Percentiles rank a stretch among this genome's conserved stretches.
These are phyloP conservation scores for Odobenus rosmarus DNA, from an alignment of 2,113 vertebrate species.

Conservation along the genomic window DNA sequence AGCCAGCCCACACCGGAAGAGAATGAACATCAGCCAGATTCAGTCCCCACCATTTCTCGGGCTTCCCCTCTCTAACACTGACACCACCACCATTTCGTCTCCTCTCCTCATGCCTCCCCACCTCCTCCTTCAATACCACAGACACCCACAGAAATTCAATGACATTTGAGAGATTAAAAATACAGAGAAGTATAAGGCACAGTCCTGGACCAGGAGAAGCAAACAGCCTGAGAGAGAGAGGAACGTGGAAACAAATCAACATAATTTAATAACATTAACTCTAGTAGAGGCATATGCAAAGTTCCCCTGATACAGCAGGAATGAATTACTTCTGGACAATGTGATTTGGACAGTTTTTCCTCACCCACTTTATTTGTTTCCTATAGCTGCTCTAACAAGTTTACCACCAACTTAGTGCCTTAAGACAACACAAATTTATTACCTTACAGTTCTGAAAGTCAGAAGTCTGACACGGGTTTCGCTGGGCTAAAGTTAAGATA, in stretches of 20 bases:
- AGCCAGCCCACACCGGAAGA: neutral
- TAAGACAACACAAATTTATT: neutral
- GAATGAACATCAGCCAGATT: neutral
- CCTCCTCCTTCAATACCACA: neutral
- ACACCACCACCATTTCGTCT: neutral
- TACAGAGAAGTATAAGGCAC: neutral
- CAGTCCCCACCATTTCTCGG: neutral
- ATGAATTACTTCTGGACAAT: neutral
- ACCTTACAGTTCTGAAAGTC: neutral
- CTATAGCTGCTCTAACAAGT: neutral
- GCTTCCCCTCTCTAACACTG: neutral
- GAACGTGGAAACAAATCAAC: neutral
- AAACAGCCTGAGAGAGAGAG: neutral
- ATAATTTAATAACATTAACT: neutral
- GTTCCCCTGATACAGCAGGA: neutral
- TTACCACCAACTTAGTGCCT: neutral
- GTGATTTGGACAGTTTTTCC: neutral
- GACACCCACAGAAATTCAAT: neutral
- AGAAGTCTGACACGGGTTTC: neutral
- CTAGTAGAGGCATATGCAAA: neutral
- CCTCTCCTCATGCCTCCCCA: neutral
- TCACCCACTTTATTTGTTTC: neutral
- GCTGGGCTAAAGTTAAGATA: neutral
- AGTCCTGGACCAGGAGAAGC: neutral
- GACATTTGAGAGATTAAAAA: conserved; percentile 37